These are phyloP conservation scores for Psix sp. DNA, from an alignment of 1,140 invertebrate species.

Conservation along the genomic window DNA sequence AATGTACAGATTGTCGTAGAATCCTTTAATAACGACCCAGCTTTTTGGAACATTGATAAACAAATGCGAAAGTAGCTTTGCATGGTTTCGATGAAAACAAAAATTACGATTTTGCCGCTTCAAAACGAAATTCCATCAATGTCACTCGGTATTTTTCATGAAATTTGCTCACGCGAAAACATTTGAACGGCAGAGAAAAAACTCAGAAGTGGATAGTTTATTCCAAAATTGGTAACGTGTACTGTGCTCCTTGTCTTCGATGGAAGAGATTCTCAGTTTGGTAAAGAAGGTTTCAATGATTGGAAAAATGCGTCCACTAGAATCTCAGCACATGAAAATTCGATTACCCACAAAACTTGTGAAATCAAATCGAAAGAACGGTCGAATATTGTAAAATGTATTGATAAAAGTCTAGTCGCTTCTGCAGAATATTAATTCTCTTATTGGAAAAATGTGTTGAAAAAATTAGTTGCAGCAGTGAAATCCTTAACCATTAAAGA, in stretches of 20 bases:
- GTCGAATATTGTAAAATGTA: conserved; percentile 1
- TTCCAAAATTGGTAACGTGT: conserved; percentile 56
- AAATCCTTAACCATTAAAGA: conserved; percentile 52
- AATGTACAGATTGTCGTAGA: background rate
- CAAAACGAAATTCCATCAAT: conserved; percentile 33
- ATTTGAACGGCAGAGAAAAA: conserved; percentile 57
- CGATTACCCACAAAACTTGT: conserved; percentile 37
- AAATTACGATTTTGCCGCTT: conserved; percentile 41
- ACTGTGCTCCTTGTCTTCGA: conserved; percentile 57
- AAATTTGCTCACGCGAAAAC: conserved; percentile 47
- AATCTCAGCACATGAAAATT: conserved; percentile 58
- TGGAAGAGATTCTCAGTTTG: conserved; percentile 35
- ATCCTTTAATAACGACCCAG: conserved; percentile 30
- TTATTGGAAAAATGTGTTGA: conserved; percentile 59
- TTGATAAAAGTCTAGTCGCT: conserved; percentile 7
- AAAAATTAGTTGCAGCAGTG: conserved; percentile 51
- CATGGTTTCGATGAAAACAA: conserved; percentile 52
- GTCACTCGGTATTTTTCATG: conserved; percentile 41
- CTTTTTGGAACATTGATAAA: conserved; percentile 33
- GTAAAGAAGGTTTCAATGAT: conserved; percentile 55
- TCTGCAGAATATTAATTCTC: too few species aligned
- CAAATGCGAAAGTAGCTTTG: conserved; percentile 31
- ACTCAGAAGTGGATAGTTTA: conserved; percentile 54
- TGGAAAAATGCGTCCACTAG: conserved; percentile 50
- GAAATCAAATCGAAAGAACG: conserved; percentile 14